phyloP scores from a whole-genome alignment of 2,888 invertebrate genomes.

The Thera obeliscata region DNA sequence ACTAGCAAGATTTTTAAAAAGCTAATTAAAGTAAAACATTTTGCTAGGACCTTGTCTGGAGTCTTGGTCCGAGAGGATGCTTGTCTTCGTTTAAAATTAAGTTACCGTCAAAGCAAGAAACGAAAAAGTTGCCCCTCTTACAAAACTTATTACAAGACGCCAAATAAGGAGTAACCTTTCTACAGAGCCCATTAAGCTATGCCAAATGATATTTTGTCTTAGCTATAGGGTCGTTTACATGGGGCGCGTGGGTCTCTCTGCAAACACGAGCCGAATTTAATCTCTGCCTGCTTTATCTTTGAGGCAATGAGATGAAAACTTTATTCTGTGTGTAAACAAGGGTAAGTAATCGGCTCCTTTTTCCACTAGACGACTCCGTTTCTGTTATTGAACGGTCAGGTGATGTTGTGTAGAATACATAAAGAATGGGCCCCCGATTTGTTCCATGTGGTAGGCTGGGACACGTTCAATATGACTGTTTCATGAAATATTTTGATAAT shows the following conservation, averaged over 20 bases:
- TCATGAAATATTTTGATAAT: not conserved
- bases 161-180: constrained; percentile 80
- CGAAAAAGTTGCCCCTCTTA: constrained; percentile 60
- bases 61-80: constrained; percentile 15
- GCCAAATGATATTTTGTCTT: constrained; percentile 79
- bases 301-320: constrained; percentile 78
- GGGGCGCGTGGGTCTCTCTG: constrained; percentile 63
- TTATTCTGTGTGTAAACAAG: constrained; percentile 80
- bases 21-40: constrained; percentile 19
- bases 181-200: constrained; percentile 75
- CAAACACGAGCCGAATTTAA: constrained; percentile 79
- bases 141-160: constrained; percentile 79
- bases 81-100: constrained; percentile 36
- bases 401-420: constrained; percentile 69
- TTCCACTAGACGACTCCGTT: constrained; percentile 61
- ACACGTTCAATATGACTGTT: constrained; percentile 26
- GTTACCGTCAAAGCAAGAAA: constrained; percentile 62
- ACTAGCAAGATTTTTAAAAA: not conserved
- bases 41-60: constrained; percentile 7
- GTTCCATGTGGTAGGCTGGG: constrained; percentile 41
- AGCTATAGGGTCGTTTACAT: constrained; percentile 72
- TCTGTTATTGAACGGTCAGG: constrained; percentile 71
- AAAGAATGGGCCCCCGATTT: constrained; percentile 49
- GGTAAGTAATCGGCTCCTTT: constrained; percentile 74
- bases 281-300: constrained; percentile 74